A percentile compares a stretch with the other conserved stretches of the same genome.
phyloP scores from a whole-genome alignment of 2,113 vertebrate species.

The Xyrauchen texanus region DNA sequence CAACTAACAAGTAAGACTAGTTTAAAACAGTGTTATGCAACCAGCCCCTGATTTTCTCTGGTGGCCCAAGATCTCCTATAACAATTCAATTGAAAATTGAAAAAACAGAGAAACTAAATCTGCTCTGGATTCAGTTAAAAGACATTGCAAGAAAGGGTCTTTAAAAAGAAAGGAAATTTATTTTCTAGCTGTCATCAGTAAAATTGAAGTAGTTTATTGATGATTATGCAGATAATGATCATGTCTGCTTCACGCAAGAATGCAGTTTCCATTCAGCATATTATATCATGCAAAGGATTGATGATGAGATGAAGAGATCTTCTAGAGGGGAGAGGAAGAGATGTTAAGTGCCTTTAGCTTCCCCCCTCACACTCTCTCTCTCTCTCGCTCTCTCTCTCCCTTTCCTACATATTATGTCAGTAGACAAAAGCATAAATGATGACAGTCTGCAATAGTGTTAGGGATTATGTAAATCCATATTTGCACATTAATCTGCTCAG shows the following conservation, averaged over 20 bases:
- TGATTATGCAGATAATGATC: conserved; percentile 43
- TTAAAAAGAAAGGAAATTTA: neutral
- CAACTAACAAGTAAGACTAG: too few relatives aligned
- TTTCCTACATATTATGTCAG: neutral
- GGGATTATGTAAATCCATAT: conserved; percentile 18
- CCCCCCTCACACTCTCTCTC: too few relatives aligned
- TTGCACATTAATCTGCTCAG: conserved; percentile 31
- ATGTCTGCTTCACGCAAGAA: conserved; percentile 37
- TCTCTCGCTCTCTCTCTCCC: conserved; percentile 43
- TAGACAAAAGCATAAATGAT: conserved; percentile 1
- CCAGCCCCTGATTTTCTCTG: conserved; percentile 23
- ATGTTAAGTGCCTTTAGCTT: too few relatives aligned
- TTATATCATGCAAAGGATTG: too few relatives aligned
- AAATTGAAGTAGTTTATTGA: conserved; percentile 38
- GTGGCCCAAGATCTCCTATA: neutral
- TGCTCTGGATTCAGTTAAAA: conserved; percentile 63
- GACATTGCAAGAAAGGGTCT: conserved; percentile 31
- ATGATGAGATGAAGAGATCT: too few relatives aligned
- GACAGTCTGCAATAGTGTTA: conserved; percentile 46
- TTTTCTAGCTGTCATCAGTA: conserved; percentile 44
- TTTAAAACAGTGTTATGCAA: too few relatives aligned
- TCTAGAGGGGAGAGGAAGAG: too few relatives aligned
- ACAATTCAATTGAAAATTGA: neutral
- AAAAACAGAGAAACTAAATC: conserved; percentile 31
- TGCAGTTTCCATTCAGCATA: too few relatives aligned